A percentile compares a stretch with the other conserved stretches of the same genome.
These are phyloP conservation scores for Exocentrus adspersus DNA, from an alignment of 2,888 invertebrate species.

Conservation along the genomic window DNA sequence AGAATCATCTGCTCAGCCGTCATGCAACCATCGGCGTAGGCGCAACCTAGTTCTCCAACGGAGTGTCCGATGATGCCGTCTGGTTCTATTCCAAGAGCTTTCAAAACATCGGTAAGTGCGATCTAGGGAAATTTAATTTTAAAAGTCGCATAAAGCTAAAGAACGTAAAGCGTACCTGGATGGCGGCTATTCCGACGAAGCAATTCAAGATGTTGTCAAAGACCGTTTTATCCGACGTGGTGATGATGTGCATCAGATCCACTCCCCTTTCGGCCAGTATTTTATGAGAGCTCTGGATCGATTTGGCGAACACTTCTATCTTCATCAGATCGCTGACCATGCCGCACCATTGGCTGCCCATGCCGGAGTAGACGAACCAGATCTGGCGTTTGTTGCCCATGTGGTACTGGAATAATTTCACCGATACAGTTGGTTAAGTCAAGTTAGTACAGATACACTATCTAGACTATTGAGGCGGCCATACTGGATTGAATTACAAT, in stretches of 20 bases:
- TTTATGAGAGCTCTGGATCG: slow-evolving; percentile 69
- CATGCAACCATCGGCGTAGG: slow-evolving; percentile 93
- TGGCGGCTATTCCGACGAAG: slow-evolving; percentile 80
- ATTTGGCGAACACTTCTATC: slow-evolving; percentile 72
- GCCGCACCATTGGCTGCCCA: slow-evolving; percentile 79
- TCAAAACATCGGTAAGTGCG: slow-evolving; percentile 68
- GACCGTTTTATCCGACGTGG: slow-evolving; percentile 65
- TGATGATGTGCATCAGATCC: slow-evolving; percentile 71
- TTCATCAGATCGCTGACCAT: slow-evolving; percentile 75
- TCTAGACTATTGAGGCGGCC: too few relatives aligned
- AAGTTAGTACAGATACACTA: too few relatives aligned
- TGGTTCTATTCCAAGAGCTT: slow-evolving; percentile 69
- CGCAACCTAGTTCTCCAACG: slow-evolving; percentile 94
- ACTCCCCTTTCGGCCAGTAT: slow-evolving; percentile 70
- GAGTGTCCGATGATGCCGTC: slow-evolving; percentile 89
- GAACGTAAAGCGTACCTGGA: slow-evolving; percentile 62
- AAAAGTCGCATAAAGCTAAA: background rate
- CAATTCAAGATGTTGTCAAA: slow-evolving; percentile 75
- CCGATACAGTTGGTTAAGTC: background rate
- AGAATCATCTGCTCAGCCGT: slow-evolving; percentile 88
- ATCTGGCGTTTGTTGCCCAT: slow-evolving; percentile 64
- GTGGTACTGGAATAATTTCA: slow-evolving; percentile 52
- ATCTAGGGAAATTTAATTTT: slow-evolving; percentile 48
- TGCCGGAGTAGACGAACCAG: slow-evolving; percentile 80
- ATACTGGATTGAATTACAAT: too few relatives aligned